Conservation (phyloP, 2,113 vertebrate genomes). For the Pygoscelis antarcticus region DNA sequence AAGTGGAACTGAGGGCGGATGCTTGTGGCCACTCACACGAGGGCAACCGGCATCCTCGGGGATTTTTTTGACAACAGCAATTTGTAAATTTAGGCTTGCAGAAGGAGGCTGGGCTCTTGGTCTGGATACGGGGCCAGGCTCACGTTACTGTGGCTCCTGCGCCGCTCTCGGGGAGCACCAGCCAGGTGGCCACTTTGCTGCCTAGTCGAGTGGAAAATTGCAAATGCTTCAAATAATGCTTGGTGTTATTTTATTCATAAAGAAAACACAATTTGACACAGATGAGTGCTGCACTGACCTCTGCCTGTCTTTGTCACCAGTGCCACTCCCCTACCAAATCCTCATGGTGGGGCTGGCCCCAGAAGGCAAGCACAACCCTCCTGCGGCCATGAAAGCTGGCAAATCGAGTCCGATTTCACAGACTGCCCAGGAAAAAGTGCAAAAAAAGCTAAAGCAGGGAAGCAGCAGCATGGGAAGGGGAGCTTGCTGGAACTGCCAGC, state of each 20-base stretch:
- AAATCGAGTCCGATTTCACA: not conserved
- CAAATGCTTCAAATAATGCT: constrained; percentile 59
- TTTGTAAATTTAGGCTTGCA: not conserved
- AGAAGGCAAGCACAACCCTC: not conserved
- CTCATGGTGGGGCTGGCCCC: accelerated
- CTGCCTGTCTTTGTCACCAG: not conserved
- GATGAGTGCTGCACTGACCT: not conserved
- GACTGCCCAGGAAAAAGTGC: not conserved
- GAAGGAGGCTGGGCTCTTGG: not conserved
- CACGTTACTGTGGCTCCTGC: not conserved
- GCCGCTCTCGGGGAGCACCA: not conserved
- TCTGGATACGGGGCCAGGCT: constrained; percentile 5
- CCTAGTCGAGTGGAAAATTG: constrained; percentile 73
- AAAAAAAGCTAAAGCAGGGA: not conserved
- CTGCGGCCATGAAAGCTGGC: not conserved
- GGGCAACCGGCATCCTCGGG: not conserved
- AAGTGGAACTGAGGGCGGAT: not conserved
- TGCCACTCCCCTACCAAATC: not conserved
- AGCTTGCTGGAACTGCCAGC: not conserved
- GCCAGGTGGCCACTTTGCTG: constrained; percentile 61
- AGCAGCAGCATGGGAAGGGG: not conserved
- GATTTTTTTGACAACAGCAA: not conserved
- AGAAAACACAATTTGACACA: constrained; percentile 37
- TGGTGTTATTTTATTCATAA: constrained; percentile 72
- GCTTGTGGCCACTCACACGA: not conserved